phyloP scores from a whole-genome alignment of 1,140 invertebrate species.

The Coenobita brevimanus region DNA sequence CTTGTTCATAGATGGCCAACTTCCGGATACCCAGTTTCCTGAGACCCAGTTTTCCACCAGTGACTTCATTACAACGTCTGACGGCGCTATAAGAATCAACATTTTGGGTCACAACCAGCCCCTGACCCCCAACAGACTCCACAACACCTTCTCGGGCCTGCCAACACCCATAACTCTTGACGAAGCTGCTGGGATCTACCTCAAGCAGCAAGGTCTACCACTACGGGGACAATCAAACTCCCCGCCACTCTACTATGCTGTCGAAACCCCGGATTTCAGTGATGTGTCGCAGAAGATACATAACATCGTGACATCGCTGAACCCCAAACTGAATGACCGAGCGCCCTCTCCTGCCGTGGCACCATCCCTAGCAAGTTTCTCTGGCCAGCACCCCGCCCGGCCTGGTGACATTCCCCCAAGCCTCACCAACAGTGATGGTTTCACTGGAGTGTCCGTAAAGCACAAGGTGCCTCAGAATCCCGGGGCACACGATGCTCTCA shows the following conservation, averaged over 20 bases:
- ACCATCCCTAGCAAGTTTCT: background rate
- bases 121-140: background rate
- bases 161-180: slow-evolving; percentile 5
- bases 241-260: slow-evolving; percentile 41
- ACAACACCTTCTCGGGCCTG: background rate
- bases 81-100: slow-evolving; percentile 24
- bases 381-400: background rate
- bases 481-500: background rate
- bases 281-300: slow-evolving; percentile 56
- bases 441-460: slow-evolving; percentile 32
- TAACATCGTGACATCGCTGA: slow-evolving; percentile 49
- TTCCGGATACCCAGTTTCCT: no score
- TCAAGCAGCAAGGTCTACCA: slow-evolving; percentile 8
- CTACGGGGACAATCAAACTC: background rate
- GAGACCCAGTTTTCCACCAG: background rate
- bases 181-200: slow-evolving; percentile 31
- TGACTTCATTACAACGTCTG: slow-evolving; percentile 3
- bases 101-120: background rate
- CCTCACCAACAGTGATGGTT: slow-evolving; percentile 30
- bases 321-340: slow-evolving; percentile 46
- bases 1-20: no score
- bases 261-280: slow-evolving; percentile 33
- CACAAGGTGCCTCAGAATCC: slow-evolving; percentile 38
- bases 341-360: slow-evolving; percentile 3
- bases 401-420: slow-evolving; percentile 7